These are phyloP conservation scores for Stenurella melanura DNA, from an alignment of 2,888 invertebrate species.

Conservation along the genomic window DNA sequence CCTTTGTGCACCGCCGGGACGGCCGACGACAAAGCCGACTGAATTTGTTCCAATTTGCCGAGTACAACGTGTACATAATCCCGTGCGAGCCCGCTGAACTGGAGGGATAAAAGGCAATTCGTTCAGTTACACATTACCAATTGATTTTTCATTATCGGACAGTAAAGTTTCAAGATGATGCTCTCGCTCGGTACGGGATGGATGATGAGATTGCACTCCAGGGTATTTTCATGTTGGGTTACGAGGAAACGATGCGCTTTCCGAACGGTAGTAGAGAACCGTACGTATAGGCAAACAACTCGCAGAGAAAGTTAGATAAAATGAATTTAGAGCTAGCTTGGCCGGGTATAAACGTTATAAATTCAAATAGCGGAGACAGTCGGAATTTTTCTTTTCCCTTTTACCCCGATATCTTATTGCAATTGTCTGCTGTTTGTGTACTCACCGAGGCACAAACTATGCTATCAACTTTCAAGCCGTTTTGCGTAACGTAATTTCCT, in stretches of 20 bases:
- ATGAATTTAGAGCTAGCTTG: background rate
- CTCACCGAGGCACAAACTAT: background rate
- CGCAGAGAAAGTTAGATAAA: constrained; percentile 14
- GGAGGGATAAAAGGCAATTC: constrained; percentile 26
- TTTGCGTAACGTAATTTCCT: too few species aligned
- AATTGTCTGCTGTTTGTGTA: background rate
- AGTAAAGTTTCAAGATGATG: constrained; percentile 12
- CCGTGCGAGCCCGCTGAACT: constrained; percentile 35
- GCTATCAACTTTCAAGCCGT: background rate
- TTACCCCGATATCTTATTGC: background rate
- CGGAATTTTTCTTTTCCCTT: background rate
- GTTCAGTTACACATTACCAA: constrained; percentile 29
- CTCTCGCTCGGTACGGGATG: background rate
- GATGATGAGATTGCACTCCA: constrained; percentile 13
- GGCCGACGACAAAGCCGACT: constrained; percentile 38
- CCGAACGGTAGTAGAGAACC: background rate
- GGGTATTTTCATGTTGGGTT: background rate
- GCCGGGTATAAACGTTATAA: constrained; percentile 5
- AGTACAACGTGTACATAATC: constrained; percentile 44
- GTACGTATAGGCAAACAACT: background rate
- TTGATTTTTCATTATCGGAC: constrained; percentile 46
- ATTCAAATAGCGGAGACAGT: constrained; percentile 10
- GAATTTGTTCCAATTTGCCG: constrained; percentile 51
- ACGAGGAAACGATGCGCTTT: background rate
- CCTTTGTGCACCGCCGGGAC: constrained; percentile 34